Evolutionary conservation across 2,888 invertebrate genomes (phyloP).

Genomic region (Lasioglossum morio): DNA sequence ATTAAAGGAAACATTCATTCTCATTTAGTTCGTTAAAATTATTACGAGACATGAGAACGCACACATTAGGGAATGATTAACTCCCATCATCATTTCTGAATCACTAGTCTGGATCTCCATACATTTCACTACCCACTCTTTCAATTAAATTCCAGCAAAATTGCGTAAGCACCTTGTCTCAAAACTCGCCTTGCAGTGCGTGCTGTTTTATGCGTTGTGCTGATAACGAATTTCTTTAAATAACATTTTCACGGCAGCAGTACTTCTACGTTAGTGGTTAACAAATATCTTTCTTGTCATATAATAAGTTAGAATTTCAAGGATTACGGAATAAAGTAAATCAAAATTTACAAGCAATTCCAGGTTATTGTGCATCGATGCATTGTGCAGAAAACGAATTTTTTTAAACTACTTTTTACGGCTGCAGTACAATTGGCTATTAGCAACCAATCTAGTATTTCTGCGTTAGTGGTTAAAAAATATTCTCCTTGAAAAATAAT

Average conservation of each 20-base stretch:
- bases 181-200: not conserved
- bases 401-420: not conserved
- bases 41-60: not conserved
- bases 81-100: not conserved
- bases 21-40: not conserved
- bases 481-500: not conserved
- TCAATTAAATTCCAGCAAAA: constrained; percentile 6
- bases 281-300: not conserved
- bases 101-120: not conserved
- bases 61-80: constrained; percentile 1
- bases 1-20: not conserved
- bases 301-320: not conserved
- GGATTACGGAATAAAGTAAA: not conserved
- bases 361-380: too few relatives aligned
- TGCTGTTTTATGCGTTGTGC: not conserved
- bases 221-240: not conserved
- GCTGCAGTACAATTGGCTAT: not conserved
- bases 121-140: not conserved
- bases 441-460: not conserved
- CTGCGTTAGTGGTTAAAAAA: not conserved
- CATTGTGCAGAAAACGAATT: not conserved
- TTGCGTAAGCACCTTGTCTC: not conserved
- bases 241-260: not conserved
- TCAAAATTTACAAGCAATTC: not conserved
- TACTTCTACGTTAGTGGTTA: too few relatives aligned